These are phyloP conservation scores for Armadillidium nasatum DNA, from an alignment of 1,140 invertebrate genomes.

Conservation along the genomic window DNA sequence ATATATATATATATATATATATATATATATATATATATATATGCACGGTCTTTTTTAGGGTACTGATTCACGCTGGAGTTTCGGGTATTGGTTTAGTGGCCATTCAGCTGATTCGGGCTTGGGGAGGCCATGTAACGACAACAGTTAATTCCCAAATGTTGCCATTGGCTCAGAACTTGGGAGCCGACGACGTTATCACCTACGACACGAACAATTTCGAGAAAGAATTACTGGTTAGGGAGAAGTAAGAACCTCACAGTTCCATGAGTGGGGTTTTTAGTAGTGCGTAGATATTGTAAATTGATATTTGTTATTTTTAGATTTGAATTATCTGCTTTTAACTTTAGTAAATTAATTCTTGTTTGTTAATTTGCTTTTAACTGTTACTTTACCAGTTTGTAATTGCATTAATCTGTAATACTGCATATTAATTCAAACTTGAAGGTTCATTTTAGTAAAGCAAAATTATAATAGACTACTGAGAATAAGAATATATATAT, in stretches of 20 bases:
- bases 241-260: constrained; percentile 34
- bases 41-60: constrained; percentile 56
- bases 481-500: too few relatives aligned
- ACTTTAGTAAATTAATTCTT: neutral
- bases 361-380: neutral
- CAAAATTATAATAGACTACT: too few relatives aligned
- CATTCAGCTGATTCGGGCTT: constrained; percentile 64
- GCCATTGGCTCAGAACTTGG: constrained; percentile 56
- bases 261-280: neutral
- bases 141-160: constrained; percentile 55
- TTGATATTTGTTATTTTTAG: neutral
- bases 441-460: too few relatives aligned
- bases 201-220: constrained; percentile 48
- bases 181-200: constrained; percentile 56
- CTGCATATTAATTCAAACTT: too few relatives aligned
- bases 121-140: constrained; percentile 60
- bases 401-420: too few relatives aligned
- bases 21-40: too few relatives aligned
- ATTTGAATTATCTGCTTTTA: neutral
- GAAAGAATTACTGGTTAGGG: constrained; percentile 41
- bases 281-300: neutral
- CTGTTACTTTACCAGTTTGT: too few relatives aligned
- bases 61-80: constrained; percentile 64
- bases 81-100: constrained; percentile 67
- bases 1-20: too few relatives aligned